These are phyloP conservation scores for Pseudomugil gertrudae DNA, from an alignment of 2,797 vertebrate genomes.

Conservation along the genomic window DNA sequence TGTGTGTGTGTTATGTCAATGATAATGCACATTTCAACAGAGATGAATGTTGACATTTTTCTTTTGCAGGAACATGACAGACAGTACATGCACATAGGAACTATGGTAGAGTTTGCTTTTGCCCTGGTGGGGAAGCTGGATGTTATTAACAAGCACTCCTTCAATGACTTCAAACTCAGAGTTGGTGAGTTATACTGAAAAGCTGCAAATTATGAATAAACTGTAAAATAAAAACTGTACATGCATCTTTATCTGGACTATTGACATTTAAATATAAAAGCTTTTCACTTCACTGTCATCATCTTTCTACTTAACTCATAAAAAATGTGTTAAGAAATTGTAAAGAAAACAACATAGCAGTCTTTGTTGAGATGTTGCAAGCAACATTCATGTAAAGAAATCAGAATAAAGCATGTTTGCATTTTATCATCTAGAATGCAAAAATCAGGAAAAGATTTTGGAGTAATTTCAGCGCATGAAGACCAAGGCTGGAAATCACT, in stretches of 20 bases:
- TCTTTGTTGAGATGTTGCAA: not conserved
- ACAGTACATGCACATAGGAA: conserved; percentile 97
- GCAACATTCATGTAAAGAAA: no score
- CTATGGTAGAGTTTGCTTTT: conserved; percentile 97
- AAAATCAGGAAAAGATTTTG: not conserved
- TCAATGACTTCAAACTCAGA: conserved; percentile 97
- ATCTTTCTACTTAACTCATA: not conserved
- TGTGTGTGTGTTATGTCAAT: not conserved
- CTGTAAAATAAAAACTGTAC: not conserved
- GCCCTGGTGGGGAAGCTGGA: conserved; percentile 96
- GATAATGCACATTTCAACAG: not conserved
- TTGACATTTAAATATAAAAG: not conserved
- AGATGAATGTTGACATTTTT: not conserved
- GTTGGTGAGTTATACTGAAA: conserved; percentile 84
- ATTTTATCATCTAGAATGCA: not conserved
- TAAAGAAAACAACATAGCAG: not conserved
- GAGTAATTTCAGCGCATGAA: not conserved
- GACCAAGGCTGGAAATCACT: not conserved
- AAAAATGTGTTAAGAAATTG: not conserved
- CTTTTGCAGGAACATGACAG: conserved; percentile 89
- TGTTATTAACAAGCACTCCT: conserved; percentile 97
- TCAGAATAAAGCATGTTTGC: not conserved
- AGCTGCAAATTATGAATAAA: not conserved
- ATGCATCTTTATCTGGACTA: not conserved
- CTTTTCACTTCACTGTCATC: not conserved